Percentiles rank a stretch among this genome's conserved stretches.
Evolutionary conservation across 2,797 vertebrate genomes (phyloP).

Genomic region (Galagoides demidoff): DNA sequence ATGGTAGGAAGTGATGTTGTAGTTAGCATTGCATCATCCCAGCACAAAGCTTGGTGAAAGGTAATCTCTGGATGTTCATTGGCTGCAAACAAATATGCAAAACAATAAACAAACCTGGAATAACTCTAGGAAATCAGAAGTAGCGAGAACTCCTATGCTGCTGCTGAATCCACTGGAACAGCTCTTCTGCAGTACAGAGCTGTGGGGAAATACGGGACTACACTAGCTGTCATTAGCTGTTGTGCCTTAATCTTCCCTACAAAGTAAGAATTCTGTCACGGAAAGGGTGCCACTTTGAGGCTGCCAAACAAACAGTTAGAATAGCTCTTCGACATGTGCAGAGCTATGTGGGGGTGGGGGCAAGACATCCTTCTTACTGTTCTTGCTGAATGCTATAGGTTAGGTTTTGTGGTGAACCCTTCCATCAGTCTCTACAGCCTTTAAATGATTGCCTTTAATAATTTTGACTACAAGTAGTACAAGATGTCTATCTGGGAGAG

Average conservation of each 20-base stretch:
- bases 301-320: not conserved
- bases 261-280: not conserved
- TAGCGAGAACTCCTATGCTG: not conserved
- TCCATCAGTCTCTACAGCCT: not conserved
- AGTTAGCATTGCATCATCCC: not conserved
- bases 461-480: not conserved
- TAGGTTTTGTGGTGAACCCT: not conserved
- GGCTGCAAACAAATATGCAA: not conserved
- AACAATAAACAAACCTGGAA: not conserved
- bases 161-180: not conserved
- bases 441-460: conserved; percentile 10
- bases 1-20: not conserved
- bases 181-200: not conserved
- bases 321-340: not conserved
- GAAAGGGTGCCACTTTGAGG: not conserved
- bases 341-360: not conserved
- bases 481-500: not conserved
- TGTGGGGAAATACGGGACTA: not conserved
- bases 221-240: not conserved
- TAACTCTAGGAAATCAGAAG: not conserved
- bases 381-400: not conserved
- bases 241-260: not conserved
- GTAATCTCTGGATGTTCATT: not conserved
- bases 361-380: not conserved
- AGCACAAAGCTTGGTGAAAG: not conserved